A percentile compares a stretch with the other conserved stretches of the same genome.
Conservation (phyloP, 2,113 vertebrate genomes). For the Synchiropus splendidus region DNA sequence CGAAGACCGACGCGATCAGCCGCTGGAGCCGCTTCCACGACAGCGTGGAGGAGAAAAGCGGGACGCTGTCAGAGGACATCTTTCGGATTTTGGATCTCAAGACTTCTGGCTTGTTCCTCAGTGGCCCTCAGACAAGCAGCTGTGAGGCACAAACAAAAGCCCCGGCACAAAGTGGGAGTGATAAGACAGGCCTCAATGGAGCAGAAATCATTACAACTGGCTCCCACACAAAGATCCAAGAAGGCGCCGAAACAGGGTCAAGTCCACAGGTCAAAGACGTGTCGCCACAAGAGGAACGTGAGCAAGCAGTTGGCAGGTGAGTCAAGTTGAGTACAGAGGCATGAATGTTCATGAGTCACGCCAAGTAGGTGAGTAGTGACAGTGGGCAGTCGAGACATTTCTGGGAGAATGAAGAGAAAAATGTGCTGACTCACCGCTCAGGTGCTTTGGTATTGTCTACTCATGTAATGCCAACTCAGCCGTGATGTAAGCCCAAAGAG, state of each 20-base stretch:
- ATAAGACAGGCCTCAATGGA: conserved; percentile 19
- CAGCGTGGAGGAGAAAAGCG: conserved; percentile 61
- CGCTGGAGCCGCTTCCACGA: conserved; percentile 60
- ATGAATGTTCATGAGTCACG: too few relatives aligned
- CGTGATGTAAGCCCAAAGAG: too few relatives aligned
- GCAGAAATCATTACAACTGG: conserved; percentile 5
- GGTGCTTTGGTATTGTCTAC: too few relatives aligned
- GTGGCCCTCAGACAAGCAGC: conserved; percentile 6
- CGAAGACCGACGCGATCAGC: conserved; percentile 39
- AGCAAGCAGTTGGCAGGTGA: conserved; percentile 43
- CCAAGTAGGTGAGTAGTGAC: conserved; percentile 6
- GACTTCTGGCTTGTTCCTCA: conserved; percentile 24
- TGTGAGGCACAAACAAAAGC: conserved; percentile 31
- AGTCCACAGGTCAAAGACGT: conserved; percentile 8
- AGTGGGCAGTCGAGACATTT: too few relatives aligned
- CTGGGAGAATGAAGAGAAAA: too few relatives aligned
- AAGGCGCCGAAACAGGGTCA: conserved; percentile 13
- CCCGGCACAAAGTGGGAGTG: conserved; percentile 24
- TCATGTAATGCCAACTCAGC: too few relatives aligned
- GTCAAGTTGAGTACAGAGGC: neutral
- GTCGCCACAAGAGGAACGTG: conserved; percentile 11
- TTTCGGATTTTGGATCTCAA: conserved; percentile 72
- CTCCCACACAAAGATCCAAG: neutral
- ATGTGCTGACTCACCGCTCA: too few relatives aligned
- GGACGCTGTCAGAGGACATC: conserved; percentile 79